Conservation (phyloP, 2,113 vertebrate genomes). For the Myodes glareolus region DNA sequence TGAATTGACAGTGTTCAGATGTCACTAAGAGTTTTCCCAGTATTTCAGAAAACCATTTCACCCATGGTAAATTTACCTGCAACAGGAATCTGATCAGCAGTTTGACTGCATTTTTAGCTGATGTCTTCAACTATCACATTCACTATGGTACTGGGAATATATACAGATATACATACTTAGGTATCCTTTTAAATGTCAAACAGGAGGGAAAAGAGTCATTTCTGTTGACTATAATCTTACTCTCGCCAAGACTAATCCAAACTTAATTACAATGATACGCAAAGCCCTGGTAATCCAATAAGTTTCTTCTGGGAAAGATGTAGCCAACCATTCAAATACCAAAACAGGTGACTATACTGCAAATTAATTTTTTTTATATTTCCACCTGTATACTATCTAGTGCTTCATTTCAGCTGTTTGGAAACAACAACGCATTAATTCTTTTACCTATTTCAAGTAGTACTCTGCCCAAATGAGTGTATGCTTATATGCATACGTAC, state of each 20-base stretch:
- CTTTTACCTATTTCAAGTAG: background rate
- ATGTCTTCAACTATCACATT: background rate
- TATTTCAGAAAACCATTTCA: background rate
- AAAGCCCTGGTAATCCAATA: background rate
- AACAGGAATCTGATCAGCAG: background rate
- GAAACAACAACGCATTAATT: background rate
- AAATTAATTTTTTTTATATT: background rate
- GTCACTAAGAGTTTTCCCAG: background rate
- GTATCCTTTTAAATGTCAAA: background rate
- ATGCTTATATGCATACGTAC: no score
- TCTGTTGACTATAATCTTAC: background rate
- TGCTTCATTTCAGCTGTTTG: background rate
- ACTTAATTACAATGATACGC: background rate
- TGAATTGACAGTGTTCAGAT: background rate
- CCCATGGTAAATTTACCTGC: background rate
- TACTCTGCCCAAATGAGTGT: background rate
- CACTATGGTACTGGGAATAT: background rate
- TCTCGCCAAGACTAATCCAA: background rate
- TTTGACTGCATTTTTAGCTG: no score
- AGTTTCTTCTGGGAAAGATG: background rate
- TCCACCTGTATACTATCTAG: background rate
- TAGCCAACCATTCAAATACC: background rate
- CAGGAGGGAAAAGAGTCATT: background rate
- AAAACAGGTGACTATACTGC: background rate
- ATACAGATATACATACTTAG: background rate